These are phyloP conservation scores for Tragelaphus strepsiceros DNA, from an alignment of 2,113 vertebrate genomes.

Conservation along the genomic window DNA sequence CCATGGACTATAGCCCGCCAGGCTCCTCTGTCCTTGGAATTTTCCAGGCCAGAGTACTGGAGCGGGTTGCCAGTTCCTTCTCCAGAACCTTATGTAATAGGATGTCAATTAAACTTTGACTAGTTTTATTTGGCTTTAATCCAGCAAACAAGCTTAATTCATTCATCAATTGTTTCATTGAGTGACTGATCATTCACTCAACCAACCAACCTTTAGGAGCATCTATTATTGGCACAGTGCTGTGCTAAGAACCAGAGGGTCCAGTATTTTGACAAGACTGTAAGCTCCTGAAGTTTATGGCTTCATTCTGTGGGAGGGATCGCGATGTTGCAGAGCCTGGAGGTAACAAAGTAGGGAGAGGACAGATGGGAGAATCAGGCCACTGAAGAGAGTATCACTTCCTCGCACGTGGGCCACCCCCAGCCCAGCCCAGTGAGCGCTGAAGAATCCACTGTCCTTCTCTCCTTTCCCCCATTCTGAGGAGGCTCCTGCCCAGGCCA, in stretches of 20 bases:
- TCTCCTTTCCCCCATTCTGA: not conserved
- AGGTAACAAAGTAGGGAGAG: not conserved
- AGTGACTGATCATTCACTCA: not conserved
- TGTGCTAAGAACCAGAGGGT: not conserved
- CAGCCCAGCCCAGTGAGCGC: not conserved
- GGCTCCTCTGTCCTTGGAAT: no score
- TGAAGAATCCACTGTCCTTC: not conserved
- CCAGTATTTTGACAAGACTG: not conserved
- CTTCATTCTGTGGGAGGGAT: not conserved
- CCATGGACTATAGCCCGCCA: no score
- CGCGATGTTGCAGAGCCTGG: not conserved
- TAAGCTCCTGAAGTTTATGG: not conserved
- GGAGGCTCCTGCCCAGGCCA: not conserved
- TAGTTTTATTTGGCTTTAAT: not conserved
- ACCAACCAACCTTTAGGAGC: not conserved
- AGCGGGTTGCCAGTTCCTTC: not conserved
- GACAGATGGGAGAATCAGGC: not conserved
- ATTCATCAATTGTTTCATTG: not conserved
- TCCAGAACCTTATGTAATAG: not conserved
- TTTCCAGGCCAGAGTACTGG: not conserved
- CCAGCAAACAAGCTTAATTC: not conserved
- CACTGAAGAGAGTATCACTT: not conserved
- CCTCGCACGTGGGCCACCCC: not conserved
- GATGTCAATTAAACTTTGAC: not conserved
- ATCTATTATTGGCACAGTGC: not conserved